Evolutionary conservation across 2,113 vertebrate genomes (phyloP).

Genomic region (Pagrus major): DNA sequence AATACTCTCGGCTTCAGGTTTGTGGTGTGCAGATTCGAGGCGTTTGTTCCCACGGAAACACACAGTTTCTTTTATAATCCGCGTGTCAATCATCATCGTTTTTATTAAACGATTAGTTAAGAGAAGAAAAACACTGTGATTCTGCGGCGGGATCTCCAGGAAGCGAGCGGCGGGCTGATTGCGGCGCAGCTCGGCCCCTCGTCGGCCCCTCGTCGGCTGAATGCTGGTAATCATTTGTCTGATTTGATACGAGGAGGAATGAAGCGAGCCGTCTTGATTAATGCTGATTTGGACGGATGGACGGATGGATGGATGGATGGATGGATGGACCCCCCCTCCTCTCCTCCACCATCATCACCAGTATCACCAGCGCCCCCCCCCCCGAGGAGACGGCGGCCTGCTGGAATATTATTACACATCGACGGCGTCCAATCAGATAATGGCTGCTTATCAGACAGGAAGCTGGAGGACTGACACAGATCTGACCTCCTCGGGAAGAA

Average conservation of each 20-base stretch:
- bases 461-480: slow-evolving; percentile 18
- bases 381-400: slow-evolving; percentile 86
- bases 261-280: slow-evolving; percentile 94
- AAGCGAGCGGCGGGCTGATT: slow-evolving; percentile 70
- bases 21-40: not conserved
- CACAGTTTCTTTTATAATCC: slow-evolving; percentile 14
- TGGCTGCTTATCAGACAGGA: slow-evolving; percentile 87
- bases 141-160: slow-evolving; percentile 53
- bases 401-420: slow-evolving; percentile 91
- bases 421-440: slow-evolving; percentile 91
- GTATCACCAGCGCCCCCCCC: not conserved
- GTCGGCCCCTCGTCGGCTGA: slow-evolving; percentile 90
- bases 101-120: slow-evolving; percentile 90
- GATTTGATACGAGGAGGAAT: slow-evolving; percentile 84
- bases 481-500: not conserved
- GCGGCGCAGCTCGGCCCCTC: slow-evolving; percentile 61
- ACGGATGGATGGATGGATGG: slow-evolving; percentile 28
- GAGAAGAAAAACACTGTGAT: slow-evolving; percentile 71
- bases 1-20: slow-evolving; percentile 26
- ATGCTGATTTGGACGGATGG: slow-evolving; percentile 90
- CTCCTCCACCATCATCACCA: slow-evolving; percentile 13
- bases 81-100: slow-evolving; percentile 80
- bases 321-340: slow-evolving; percentile 5
- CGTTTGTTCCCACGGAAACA: slow-evolving; percentile 1
- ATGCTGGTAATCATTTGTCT: slow-evolving; percentile 89